Conservation (phyloP, 1,140 invertebrate species). For the Hestina assimilis region DNA sequence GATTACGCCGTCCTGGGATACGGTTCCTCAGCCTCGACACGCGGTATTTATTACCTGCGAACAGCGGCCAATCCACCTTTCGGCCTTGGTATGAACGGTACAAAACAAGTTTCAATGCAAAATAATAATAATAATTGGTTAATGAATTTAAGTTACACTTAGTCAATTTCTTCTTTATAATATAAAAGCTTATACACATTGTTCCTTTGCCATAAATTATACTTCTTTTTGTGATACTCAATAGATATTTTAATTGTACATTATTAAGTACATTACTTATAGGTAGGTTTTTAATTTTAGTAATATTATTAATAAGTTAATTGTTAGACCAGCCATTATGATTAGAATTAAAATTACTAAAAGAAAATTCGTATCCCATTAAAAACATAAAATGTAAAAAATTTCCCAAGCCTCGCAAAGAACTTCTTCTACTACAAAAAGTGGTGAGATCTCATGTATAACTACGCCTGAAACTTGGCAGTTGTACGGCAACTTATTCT, state of each 20-base stretch:
- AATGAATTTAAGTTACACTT: conserved; percentile 33
- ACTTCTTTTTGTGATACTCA: background rate
- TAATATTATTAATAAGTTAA: too few relatives aligned
- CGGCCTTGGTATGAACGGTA: conserved; percentile 66
- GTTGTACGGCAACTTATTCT: too few relatives aligned
- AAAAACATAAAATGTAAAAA: too few relatives aligned
- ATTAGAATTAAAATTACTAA: too few relatives aligned
- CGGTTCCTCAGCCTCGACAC: conserved; percentile 61
- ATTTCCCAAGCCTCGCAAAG: too few relatives aligned
- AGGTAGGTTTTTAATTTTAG: too few relatives aligned
- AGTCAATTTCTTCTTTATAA: background rate
- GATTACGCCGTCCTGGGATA: conserved; percentile 77
- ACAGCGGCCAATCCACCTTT: conserved; percentile 77
- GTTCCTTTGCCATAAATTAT: conserved; percentile 5
- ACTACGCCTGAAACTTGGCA: too few relatives aligned
- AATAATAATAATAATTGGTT: conserved; percentile 29
- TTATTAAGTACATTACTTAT: too few relatives aligned
- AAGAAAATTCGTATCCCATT: too few relatives aligned
- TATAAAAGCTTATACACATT: background rate
- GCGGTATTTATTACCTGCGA: conserved; percentile 79
- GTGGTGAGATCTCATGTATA: too few relatives aligned
- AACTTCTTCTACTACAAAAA: too few relatives aligned
- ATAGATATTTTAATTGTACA: background rate
- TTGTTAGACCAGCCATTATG: too few relatives aligned
- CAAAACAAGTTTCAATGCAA: conserved; percentile 30